A percentile compares a stretch with the other conserved stretches of the same genome.
Evolutionary conservation across 2,113 vertebrate genomes (phyloP).

Genomic region (Ceuthmochares aereus): DNA sequence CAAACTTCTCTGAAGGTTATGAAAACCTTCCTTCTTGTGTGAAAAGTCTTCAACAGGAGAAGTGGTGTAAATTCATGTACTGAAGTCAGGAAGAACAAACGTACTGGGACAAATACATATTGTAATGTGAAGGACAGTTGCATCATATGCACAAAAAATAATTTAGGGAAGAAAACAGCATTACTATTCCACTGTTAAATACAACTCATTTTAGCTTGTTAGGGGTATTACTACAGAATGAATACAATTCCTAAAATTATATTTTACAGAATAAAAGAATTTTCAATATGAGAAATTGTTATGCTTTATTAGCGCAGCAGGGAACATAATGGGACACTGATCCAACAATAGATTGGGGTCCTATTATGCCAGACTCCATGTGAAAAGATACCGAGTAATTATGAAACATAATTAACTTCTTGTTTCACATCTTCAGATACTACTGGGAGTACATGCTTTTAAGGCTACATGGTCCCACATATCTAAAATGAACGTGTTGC

Average conservation of each 20-base stretch:
- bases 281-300: not conserved
- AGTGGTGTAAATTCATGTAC: not conserved
- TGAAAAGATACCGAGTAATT: not conserved
- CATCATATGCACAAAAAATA: not conserved
- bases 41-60: not conserved
- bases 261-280: not conserved
- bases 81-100: not conserved
- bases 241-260: not conserved
- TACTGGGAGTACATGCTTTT: not conserved
- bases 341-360: fast-evolving
- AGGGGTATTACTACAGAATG: not conserved
- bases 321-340: not conserved
- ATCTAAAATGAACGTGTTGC: not conserved
- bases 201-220: not conserved
- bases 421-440: not conserved
- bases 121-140: not conserved
- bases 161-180: not conserved
- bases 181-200: not conserved
- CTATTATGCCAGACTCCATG: not conserved
- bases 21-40: not conserved
- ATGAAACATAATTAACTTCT: not conserved
- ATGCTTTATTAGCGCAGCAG: not conserved
- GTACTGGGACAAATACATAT: not conserved
- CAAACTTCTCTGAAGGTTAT: not conserved
- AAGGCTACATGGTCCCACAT: not conserved